These are phyloP conservation scores for Balaenoptera acutorostrata DNA, from an alignment of 2,113 vertebrate genomes.

Conservation along the genomic window DNA sequence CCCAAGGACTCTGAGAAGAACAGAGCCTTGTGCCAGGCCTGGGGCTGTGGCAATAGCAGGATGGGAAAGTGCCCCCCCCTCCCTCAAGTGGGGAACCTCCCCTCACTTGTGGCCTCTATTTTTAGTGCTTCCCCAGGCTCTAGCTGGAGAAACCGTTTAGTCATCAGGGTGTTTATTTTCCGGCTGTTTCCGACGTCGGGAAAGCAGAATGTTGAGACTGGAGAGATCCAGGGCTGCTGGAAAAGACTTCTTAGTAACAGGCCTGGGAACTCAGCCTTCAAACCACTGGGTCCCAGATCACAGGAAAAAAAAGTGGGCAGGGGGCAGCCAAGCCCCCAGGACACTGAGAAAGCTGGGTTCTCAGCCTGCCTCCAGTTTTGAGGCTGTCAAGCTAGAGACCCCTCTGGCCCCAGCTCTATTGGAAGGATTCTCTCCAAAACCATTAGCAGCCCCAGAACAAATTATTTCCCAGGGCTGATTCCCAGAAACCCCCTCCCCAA, in stretches of 20 bases:
- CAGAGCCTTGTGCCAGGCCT: conserved; percentile 21
- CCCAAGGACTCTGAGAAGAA: conserved; percentile 18
- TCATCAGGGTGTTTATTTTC: conserved; percentile 79
- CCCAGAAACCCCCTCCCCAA: conserved; percentile 35
- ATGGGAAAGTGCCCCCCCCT: conserved; percentile 55
- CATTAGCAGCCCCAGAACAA: background rate
- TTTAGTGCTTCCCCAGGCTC: conserved; percentile 75
- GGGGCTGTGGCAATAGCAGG: conserved; percentile 26
- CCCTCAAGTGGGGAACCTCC: conserved; percentile 64
- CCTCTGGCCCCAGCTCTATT: background rate
- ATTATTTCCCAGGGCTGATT: background rate
- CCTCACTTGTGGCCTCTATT: conserved; percentile 76
- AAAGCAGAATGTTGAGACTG: conserved; percentile 80
- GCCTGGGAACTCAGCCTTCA: conserved; percentile 60
- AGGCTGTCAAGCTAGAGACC: background rate
- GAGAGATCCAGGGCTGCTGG: conserved; percentile 62
- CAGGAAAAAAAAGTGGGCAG: background rate
- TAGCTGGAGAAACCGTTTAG: conserved; percentile 75
- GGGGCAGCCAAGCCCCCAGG: background rate
- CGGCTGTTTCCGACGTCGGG: conserved; percentile 75
- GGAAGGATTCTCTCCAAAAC: conserved; percentile 16
- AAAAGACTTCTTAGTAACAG: conserved; percentile 65
- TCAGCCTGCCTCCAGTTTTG: background rate
- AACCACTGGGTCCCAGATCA: background rate
- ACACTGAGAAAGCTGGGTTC: background rate